phyloP scores from a whole-genome alignment of 2,888 invertebrate genomes.

The Acronicta aceris region DNA sequence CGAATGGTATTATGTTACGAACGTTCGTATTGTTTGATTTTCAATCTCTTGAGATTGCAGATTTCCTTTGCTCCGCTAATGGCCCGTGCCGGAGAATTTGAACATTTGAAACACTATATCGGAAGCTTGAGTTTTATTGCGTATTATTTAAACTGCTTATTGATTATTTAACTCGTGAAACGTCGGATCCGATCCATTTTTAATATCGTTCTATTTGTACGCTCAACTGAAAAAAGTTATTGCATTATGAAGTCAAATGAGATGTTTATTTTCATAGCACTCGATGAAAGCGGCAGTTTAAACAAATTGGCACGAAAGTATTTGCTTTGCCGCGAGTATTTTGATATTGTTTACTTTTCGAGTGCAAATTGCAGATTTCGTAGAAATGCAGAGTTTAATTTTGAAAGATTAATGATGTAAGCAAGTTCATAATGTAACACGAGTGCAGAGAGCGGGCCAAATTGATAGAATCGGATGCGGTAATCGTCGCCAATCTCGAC shows the following conservation, averaged over 20 bases:
- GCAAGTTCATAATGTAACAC: conserved; percentile 43
- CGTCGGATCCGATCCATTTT: conserved; percentile 61
- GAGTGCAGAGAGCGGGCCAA: conserved; percentile 19
- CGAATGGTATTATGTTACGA: conserved; percentile 83
- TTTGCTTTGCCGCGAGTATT: conserved; percentile 61
- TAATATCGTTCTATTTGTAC: conserved; percentile 66
- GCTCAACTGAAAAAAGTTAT: conserved; percentile 67
- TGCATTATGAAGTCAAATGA: conserved; percentile 79
- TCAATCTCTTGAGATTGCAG: conserved; percentile 81
- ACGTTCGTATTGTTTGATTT: conserved; percentile 83
- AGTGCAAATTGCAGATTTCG: conserved; percentile 32
- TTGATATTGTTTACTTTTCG: conserved; percentile 47
- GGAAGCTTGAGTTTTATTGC: conserved; percentile 67
- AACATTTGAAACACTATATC: conserved; percentile 76
- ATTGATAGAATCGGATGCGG: conserved; percentile 64
- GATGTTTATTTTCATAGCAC: conserved; percentile 78
- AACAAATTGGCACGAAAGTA: conserved; percentile 65
- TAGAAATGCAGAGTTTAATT: conserved; percentile 42
- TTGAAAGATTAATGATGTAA: conserved; percentile 51
- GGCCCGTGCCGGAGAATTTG: conserved; percentile 71
- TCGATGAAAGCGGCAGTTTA: conserved; percentile 67
- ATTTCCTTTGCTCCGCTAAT: conserved; percentile 79
- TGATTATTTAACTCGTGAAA: conserved; percentile 65
- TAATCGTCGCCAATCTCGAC: conserved; percentile 73
- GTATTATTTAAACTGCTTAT: conserved; percentile 75